Conservation (phyloP, 2,113 vertebrate genomes). For the Elgaria multicarinata region DNA sequence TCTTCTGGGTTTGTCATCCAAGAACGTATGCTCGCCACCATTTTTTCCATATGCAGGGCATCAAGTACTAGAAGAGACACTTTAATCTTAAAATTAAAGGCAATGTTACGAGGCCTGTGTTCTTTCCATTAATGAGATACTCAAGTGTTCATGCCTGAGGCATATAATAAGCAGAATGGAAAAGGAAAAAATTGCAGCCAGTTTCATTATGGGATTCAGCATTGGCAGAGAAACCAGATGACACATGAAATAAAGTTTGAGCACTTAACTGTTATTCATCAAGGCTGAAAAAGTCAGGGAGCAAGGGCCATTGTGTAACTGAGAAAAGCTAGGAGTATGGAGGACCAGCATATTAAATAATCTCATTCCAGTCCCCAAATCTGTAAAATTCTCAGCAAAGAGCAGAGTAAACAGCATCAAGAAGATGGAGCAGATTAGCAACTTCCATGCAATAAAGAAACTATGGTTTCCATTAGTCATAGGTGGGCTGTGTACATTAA, state of each 20-base stretch:
- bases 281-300: background rate
- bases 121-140: background rate
- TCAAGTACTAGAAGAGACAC: constrained; percentile 80
- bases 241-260: background rate
- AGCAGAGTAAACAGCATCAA: background rate
- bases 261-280: background rate
- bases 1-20: constrained; percentile 77
- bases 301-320: background rate
- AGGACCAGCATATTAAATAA: background rate
- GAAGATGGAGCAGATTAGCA: background rate
- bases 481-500: background rate
- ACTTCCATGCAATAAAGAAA: background rate
- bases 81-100: constrained; percentile 9
- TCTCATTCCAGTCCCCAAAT: background rate
- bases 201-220: background rate
- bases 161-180: background rate
- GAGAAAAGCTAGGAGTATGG: background rate
- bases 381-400: background rate
- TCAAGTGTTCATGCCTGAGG: background rate
- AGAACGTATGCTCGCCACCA: constrained; percentile 81
- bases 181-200: background rate
- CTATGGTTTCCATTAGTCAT: background rate
- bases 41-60: constrained; percentile 90
- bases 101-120: background rate
- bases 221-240: background rate